phyloP scores from a whole-genome alignment of 2,113 vertebrate species.

The Mormyrus iriodes region DNA sequence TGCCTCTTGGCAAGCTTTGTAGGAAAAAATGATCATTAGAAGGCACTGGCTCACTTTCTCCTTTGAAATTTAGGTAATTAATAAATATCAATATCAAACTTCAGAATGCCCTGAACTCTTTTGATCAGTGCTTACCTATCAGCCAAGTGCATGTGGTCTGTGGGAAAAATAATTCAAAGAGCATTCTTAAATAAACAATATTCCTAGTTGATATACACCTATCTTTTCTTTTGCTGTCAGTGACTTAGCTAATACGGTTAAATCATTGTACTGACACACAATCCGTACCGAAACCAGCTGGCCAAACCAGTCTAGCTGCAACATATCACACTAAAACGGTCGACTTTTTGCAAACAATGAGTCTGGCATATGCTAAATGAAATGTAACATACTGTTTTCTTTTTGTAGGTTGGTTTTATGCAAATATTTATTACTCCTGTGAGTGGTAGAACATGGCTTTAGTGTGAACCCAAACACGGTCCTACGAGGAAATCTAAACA shows the following conservation, averaged over 20 bases:
- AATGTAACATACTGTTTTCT: background rate
- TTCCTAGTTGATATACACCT: background rate
- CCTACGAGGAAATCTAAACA: background rate
- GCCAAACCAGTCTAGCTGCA: background rate
- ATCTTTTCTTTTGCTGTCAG: background rate
- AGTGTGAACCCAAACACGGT: background rate
- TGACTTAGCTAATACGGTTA: background rate
- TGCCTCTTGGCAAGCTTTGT: background rate
- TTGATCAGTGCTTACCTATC: background rate
- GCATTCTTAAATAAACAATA: background rate
- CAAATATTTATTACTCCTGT: background rate
- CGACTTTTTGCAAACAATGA: background rate
- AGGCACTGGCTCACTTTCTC: background rate
- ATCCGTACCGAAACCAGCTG: background rate
- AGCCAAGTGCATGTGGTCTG: background rate
- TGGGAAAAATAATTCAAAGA: background rate
- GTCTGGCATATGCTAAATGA: background rate
- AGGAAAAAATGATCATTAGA: background rate
- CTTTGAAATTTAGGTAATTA: background rate
- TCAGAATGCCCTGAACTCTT: background rate
- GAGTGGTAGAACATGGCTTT: background rate
- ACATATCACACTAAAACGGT: background rate
- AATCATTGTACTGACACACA: background rate
- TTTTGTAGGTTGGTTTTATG: background rate
- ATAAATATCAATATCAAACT: background rate